Percentiles rank a stretch among this genome's conserved stretches.
Conservation (phyloP, 2,113 vertebrate genomes). For the Gambusia affinis region DNA sequence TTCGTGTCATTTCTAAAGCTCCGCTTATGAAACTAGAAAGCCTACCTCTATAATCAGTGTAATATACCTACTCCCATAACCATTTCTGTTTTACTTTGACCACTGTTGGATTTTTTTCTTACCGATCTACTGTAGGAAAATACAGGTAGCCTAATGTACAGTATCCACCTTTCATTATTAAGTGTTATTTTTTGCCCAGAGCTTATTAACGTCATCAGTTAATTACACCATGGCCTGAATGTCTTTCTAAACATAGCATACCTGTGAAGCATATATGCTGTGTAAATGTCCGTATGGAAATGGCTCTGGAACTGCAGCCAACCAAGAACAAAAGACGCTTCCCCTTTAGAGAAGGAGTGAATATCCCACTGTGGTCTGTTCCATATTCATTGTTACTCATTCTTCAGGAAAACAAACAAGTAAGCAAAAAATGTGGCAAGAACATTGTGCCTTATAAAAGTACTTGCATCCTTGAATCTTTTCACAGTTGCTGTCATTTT, state of each 20-base stretch:
- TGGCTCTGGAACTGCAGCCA: constrained; percentile 41
- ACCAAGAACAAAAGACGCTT: constrained; percentile 57
- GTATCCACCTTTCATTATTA: constrained; percentile 45
- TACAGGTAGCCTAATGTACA: constrained; percentile 8
- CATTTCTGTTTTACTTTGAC: constrained; percentile 16
- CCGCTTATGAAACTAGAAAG: constrained; percentile 50
- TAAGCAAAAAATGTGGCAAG: not conserved
- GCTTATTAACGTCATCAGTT: constrained; percentile 26
- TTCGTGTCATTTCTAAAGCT: constrained; percentile 50
- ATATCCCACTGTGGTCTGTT: constrained; percentile 58
- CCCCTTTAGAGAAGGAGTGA: constrained; percentile 43
- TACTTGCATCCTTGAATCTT: not conserved
- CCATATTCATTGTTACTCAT: constrained; percentile 54
- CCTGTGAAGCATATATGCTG: constrained; percentile 25
- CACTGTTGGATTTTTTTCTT: constrained; percentile 7
- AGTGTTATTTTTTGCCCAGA: constrained; percentile 10
- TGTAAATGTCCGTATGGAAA: constrained; percentile 53
- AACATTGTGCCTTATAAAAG: constrained; percentile 10
- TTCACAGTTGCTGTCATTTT: not conserved
- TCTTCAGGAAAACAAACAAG: constrained; percentile 15
- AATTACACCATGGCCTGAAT: constrained; percentile 43
- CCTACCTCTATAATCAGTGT: constrained; percentile 49
- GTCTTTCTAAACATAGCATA: constrained; percentile 34
- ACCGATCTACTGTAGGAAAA: constrained; percentile 2
- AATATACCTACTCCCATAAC: constrained; percentile 33